Base-by-base conservation (phyloP, 2,113 vertebrate genomes). In the Pimephales promelas region DNA sequence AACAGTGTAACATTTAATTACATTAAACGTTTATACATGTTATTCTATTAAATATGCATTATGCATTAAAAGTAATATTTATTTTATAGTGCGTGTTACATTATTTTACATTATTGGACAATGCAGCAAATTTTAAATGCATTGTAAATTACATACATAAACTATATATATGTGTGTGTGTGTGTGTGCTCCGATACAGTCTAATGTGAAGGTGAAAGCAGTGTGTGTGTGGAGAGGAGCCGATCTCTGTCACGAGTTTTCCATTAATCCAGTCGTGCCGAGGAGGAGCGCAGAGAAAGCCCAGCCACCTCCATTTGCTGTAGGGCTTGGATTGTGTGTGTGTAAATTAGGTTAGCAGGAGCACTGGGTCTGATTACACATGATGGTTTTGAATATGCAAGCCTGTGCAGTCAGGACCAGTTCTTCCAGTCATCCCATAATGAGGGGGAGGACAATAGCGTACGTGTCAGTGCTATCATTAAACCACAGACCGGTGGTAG, bases 381-480 rank as follows among this genome's bases (percentile, higher is more conserved):
- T 91, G 92, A 91, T 72, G 86, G 94, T 94, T 96, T 95, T 95
- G 94, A 96, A 94, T 96, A 95, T 96, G 93, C 93, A 94, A 93
- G 95, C 92, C 92, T 89, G 81, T 87, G 93, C 94, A 92, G 91
- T 92, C 91, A 94, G 92, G 96, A 97, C 95, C 95, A 93, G 95
- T 97, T 96, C 95, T 96, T 96, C 95, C 95, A 95, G 96, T 96
- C 95, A 95, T 81, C 40, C 83, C 34, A 54, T 92, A 92, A 93
- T 92, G 93, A 95, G 88, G 73, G 75, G 57, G 45, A 91, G 90
- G 84, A 91, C 90, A 88, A 89, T 86, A 66, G 79, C 36, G 56
- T 85, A 85, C 86, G 68, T 91, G 91, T 93, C 89, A 86, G 79
- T 88, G 83, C 43, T 90, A 87, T 88, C 88, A 82, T 89, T 87